These are phyloP conservation scores for Meganola albula DNA, from an alignment of 2,888 invertebrate species.

Conservation along the genomic window DNA sequence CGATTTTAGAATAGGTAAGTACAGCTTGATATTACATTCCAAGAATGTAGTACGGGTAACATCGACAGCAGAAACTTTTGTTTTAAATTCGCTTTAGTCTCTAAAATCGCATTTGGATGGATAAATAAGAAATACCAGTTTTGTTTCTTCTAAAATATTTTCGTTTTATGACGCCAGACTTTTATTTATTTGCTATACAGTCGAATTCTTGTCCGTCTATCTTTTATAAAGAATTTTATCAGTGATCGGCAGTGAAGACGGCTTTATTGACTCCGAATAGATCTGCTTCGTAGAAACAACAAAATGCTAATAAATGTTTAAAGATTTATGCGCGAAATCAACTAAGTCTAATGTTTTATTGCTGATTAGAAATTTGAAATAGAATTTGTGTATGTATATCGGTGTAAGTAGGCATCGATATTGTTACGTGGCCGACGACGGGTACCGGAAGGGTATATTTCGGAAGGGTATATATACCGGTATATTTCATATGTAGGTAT, in stretches of 20 bases:
- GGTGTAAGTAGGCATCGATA: no score
- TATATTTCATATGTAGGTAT: no score
- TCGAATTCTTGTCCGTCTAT: conserved; percentile 8
- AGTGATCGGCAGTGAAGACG: conserved; percentile 8
- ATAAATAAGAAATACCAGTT: not conserved
- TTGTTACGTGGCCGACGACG: no score
- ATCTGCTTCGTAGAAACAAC: no score
- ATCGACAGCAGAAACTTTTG: no score
- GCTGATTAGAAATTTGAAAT: no score
- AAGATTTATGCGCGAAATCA: no score
- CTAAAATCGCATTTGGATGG: not conserved
- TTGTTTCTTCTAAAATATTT: not conserved
- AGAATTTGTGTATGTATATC: no score
- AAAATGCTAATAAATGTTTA: no score
- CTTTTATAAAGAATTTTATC: conserved; percentile 14
- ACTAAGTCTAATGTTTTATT: conserved; percentile 16
- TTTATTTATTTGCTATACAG: not conserved
- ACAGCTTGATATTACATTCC: conserved; percentile 20
- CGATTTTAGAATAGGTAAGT: conserved; percentile 29
- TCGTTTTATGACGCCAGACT: not conserved
- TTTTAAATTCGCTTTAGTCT: conserved; percentile 7
- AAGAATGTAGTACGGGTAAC: conserved; percentile 9
- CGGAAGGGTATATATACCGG: no score
- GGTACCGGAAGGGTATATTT: no score
- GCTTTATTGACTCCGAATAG: conserved; percentile 12